These are phyloP conservation scores for Augiades crinisus DNA, from an alignment of 2,888 invertebrate genomes.

Conservation along the genomic window DNA sequence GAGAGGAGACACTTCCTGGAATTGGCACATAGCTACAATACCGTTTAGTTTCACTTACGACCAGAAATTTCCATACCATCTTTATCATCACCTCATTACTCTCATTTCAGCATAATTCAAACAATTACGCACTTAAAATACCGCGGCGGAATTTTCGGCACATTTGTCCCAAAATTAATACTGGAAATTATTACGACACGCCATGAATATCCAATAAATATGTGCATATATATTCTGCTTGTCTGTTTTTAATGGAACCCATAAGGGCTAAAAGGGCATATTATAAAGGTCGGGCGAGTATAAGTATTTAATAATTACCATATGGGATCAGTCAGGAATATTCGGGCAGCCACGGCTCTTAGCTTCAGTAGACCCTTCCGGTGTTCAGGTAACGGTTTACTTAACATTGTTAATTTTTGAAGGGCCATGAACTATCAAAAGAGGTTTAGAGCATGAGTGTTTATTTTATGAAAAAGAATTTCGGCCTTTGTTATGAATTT, in stretches of 20 bases:
- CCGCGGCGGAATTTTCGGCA: too few relatives aligned
- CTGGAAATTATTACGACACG: not conserved
- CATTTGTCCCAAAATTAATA: too few relatives aligned
- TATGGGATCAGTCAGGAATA: conserved; percentile 1
- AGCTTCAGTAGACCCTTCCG: conserved; percentile 14
- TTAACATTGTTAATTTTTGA: conserved; percentile 15
- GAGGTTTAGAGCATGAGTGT: too few relatives aligned
- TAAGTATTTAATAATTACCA: conserved; percentile 17
- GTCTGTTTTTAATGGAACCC: not conserved
- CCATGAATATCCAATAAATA: not conserved
- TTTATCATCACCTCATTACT: too few relatives aligned
- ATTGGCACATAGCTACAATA: too few relatives aligned
- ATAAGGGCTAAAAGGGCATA: conserved; percentile 11
- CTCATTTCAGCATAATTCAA: too few relatives aligned
- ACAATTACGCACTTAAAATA: too few relatives aligned
- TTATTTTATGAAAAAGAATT: too few relatives aligned
- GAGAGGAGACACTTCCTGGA: too few relatives aligned
- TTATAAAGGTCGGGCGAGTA: conserved; percentile 3
- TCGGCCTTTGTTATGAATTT: too few relatives aligned
- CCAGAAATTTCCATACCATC: too few relatives aligned
- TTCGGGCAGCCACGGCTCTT: conserved; percentile 1
- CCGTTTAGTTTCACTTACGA: too few relatives aligned
- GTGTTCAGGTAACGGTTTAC: conserved; percentile 8
- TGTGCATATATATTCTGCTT: not conserved
- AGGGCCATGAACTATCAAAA: not conserved